Percentiles rank a stretch among this genome's conserved stretches.
phyloP scores from a whole-genome alignment of 2,113 vertebrate species.

The Sciurus niger region DNA sequence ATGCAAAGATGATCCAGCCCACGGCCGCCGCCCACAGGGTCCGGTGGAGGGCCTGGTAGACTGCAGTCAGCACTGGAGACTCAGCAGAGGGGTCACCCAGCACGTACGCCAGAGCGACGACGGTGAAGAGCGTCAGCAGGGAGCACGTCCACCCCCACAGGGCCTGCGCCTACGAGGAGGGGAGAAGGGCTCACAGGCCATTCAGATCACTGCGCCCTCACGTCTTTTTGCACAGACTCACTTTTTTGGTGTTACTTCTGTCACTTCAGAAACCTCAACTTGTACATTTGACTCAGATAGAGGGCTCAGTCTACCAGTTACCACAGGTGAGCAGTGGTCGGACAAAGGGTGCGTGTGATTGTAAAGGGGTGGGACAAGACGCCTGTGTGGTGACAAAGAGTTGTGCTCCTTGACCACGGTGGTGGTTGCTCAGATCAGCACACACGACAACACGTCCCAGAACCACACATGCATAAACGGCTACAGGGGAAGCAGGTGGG shows the following conservation, averaged over 20 bases:
- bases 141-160: slow-evolving; percentile 89
- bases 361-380: accelerated
- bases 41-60: slow-evolving; percentile 93
- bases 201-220: accelerated
- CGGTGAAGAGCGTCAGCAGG: slow-evolving; percentile 85
- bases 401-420: background rate
- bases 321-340: accelerated
- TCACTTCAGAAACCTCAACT: background rate
- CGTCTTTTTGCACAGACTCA: accelerated
- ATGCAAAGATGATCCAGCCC: slow-evolving; percentile 91
- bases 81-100: slow-evolving; percentile 86
- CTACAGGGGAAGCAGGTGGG: accelerated
- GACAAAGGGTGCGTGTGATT: too few relatives aligned
- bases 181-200: background rate
- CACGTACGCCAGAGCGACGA: slow-evolving; percentile 88
- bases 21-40: slow-evolving; percentile 90
- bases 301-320: background rate
- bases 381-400: background rate
- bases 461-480: accelerated
- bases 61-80: slow-evolving; percentile 82
- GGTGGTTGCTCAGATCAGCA: background rate
- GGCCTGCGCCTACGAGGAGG: slow-evolving; percentile 87
- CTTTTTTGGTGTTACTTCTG: background rate
- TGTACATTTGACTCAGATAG: background rate
- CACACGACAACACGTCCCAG: background rate